A percentile compares a stretch with the other conserved stretches of the same genome.
phyloP scores from a whole-genome alignment of 2,797 vertebrate genomes.

The Mormyrops boulengeri region DNA sequence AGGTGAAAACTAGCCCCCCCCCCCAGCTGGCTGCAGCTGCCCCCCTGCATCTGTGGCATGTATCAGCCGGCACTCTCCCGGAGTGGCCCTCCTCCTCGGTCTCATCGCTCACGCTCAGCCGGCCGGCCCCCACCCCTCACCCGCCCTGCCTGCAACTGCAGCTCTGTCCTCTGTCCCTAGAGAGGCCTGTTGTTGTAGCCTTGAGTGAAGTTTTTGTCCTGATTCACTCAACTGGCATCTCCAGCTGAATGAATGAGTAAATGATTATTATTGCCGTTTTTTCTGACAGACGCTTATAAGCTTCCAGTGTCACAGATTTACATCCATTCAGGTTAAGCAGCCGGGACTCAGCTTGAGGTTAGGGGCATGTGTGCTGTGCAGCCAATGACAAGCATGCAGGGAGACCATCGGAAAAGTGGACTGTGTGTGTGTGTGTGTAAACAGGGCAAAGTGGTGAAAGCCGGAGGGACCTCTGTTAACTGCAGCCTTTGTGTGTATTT shows the following conservation, averaged over 20 bases:
- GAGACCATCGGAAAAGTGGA: neutral
- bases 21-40: neutral
- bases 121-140: slow-evolving; percentile 1
- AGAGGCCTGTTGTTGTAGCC: neutral
- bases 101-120: neutral
- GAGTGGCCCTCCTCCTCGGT: slow-evolving; percentile 45
- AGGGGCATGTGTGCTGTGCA: neutral
- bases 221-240: neutral
- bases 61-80: slow-evolving; percentile 60
- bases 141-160: neutral
- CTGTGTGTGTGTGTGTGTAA: neutral
- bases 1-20: neutral
- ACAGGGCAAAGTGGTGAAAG: neutral
- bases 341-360: neutral
- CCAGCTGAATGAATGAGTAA: neutral
- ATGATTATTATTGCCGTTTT: neutral
- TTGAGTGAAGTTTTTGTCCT: neutral
- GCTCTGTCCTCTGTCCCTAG: neutral
- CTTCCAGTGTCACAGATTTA: neutral
- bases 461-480: neutral
- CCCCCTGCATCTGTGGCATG: slow-evolving; percentile 60
- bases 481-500: neutral
- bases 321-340: neutral
- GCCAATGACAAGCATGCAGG: neutral
- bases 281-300: neutral